These are phyloP conservation scores for Ctenopoma kingsleyae DNA, from an alignment of 2,797 vertebrate genomes.

Conservation along the genomic window DNA sequence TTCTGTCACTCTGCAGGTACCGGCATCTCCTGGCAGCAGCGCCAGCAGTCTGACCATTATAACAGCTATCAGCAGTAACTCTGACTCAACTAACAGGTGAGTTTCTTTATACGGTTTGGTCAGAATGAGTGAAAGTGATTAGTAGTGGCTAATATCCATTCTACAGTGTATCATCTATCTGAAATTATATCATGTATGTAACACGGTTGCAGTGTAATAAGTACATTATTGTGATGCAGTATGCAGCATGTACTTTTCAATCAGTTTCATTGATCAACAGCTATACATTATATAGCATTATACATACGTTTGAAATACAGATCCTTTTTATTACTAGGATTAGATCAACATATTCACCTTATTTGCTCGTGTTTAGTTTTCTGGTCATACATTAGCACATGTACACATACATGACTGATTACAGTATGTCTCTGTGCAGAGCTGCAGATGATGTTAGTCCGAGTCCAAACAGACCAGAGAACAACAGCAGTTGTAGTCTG, in stretches of 20 bases:
- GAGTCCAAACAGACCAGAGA: constrained; percentile 89
- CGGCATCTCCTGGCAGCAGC: constrained; percentile 91
- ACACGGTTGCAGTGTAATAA: too few relatives aligned
- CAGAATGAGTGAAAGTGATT: neutral
- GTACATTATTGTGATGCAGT: too few relatives aligned
- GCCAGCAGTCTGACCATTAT: constrained; percentile 93
- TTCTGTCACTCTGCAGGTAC: constrained; percentile 80
- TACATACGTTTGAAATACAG: neutral
- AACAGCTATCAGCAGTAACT: constrained; percentile 90
- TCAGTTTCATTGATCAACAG: neutral
- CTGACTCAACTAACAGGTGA: constrained; percentile 90
- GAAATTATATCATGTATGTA: too few relatives aligned
- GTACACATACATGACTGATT: neutral
- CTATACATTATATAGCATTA: too few relatives aligned
- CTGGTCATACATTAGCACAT: neutral
- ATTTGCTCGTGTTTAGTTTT: neutral
- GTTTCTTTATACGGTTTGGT: neutral
- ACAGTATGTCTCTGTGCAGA: constrained; percentile 73
- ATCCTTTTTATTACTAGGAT: neutral
- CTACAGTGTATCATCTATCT: neutral
- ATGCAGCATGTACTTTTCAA: too few relatives aligned
- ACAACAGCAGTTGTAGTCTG: constrained; percentile 75
- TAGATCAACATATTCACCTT: neutral
- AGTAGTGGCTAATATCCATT: neutral
- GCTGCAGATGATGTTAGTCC: constrained; percentile 89